Base-by-base conservation (phyloP, 2,888 invertebrate species). In the Noctua comes region DNA sequence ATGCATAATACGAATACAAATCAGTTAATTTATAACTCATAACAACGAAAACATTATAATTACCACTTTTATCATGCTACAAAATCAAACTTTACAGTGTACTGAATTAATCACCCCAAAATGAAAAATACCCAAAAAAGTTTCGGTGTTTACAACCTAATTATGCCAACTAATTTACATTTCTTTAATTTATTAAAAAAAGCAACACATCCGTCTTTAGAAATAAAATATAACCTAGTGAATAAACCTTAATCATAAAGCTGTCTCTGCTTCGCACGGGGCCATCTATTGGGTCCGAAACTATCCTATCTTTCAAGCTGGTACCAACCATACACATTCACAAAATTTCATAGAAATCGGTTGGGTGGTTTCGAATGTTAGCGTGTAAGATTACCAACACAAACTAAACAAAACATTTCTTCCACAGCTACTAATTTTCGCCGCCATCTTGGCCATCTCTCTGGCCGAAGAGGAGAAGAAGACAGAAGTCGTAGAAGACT, bases 371-470 rank as follows among this genome's bases (percentile, higher is more conserved):
- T 24, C 10, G 16, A 11, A 64, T 11, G 24, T 36, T 1, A 64
- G 21, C 4, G 62, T 31, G 18, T 62, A 36, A 68, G 13, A n/a
- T 31, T 21, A 36, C 13, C 18, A 10, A 68, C 51, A 46, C 48
- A 76, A 40, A 80, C n/a, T 68, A 62, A 85, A 31, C 43, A 62
- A 68, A 54, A 40, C 8, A 62, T 66, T 36, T 88, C 85, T 84
- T 87, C 90, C 90, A 64, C 94, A 96, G 96, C 80, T 95, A 66
- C 92, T 90, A 77, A 83, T 94, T 87, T 89, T 95, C 79, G 84
- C 93, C 71, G 92, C 93, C 88, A 85, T 94, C 76, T 88, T 96
- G 91, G 96, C 96, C 64, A 79, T 96, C 72, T 88, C 96, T 31
- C 73, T 93, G 77, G 96, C 94, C 73, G 93, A 93, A 82, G 93